Conservation (phyloP, 23 tunicate genomes). For the Halocynthia roretzi region DNA sequence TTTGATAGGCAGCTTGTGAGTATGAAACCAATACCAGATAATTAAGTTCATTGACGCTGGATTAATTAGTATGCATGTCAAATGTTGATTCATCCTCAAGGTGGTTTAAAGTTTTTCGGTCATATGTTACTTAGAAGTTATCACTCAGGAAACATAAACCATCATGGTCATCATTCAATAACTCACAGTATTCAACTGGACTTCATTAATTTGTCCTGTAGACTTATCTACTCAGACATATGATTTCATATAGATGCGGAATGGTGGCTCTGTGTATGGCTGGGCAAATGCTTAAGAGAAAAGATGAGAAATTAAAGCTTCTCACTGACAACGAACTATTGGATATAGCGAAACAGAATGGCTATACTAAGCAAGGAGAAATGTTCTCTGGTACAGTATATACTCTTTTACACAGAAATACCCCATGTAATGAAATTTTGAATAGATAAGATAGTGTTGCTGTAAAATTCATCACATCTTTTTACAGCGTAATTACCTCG, state of each 20-base stretch:
- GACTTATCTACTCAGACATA: too few relatives aligned
- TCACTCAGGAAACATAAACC: too few relatives aligned
- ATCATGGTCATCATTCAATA: too few relatives aligned
- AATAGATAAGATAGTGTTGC: background rate
- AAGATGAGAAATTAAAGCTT: background rate
- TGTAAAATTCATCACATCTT: background rate
- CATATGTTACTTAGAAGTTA: too few relatives aligned
- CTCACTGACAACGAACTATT: slow-evolving; percentile 2
- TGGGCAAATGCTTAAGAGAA: slow-evolving; percentile 31
- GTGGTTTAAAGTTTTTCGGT: too few relatives aligned
- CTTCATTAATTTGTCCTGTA: too few relatives aligned
- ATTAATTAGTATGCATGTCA: too few relatives aligned
- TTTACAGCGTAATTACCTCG: background rate
- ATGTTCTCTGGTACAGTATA: slow-evolving; percentile 72
- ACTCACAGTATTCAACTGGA: too few relatives aligned
- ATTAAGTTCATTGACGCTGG: too few relatives aligned
- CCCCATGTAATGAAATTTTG: background rate
- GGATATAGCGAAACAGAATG: slow-evolving; percentile 12
- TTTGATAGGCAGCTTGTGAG: too few relatives aligned
- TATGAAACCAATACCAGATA: too few relatives aligned
- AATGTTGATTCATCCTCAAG: too few relatives aligned
- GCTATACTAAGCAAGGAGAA: slow-evolving; percentile 55
- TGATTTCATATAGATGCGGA: slow-evolving; percentile 34
- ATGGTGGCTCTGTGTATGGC: slow-evolving; percentile 70
- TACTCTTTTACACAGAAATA: background rate